Evolutionary conservation across 2,797 vertebrate species (phyloP).

Genomic region (Spheniscus humboldti): DNA sequence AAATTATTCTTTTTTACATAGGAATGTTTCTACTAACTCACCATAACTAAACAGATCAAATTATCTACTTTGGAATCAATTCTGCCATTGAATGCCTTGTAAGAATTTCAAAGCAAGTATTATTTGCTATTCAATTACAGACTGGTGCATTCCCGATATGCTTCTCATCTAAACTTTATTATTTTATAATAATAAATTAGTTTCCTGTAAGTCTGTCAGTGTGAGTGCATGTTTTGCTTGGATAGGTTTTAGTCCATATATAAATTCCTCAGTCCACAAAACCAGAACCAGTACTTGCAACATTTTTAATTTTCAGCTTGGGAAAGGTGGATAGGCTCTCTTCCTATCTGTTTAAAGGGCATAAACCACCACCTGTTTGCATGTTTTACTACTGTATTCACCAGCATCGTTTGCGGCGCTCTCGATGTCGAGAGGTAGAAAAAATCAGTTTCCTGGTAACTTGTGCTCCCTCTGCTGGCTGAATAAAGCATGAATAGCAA

Average conservation of each 20-base stretch:
- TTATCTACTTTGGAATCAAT: not conserved
- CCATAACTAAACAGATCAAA: not conserved
- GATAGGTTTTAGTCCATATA: not conserved
- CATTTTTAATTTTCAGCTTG: not conserved
- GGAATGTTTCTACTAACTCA: not conserved
- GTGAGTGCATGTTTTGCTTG: not conserved
- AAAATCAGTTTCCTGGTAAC: not conserved
- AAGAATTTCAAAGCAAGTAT: not conserved
- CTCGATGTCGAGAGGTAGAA: not conserved
- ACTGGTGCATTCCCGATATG: not conserved
- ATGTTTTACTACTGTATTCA: not conserved
- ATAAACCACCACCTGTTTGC: not conserved
- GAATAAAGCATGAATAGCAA: not conserved
- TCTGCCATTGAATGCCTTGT: not conserved
- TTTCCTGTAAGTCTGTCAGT: not conserved
- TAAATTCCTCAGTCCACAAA: not conserved
- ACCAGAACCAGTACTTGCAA: not conserved
- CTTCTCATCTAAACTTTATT: not conserved
- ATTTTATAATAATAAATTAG: not conserved
- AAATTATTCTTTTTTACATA: not conserved
- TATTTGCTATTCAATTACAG: not conserved
- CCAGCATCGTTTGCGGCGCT: not conserved
- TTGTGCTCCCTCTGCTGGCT: slow-evolving; percentile 45
- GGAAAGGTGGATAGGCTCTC: not conserved
- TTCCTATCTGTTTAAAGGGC: not conserved